These are phyloP conservation scores for Dicrostonyx torquatus DNA, from an alignment of 2,797 vertebrate genomes.

Conservation along the genomic window DNA sequence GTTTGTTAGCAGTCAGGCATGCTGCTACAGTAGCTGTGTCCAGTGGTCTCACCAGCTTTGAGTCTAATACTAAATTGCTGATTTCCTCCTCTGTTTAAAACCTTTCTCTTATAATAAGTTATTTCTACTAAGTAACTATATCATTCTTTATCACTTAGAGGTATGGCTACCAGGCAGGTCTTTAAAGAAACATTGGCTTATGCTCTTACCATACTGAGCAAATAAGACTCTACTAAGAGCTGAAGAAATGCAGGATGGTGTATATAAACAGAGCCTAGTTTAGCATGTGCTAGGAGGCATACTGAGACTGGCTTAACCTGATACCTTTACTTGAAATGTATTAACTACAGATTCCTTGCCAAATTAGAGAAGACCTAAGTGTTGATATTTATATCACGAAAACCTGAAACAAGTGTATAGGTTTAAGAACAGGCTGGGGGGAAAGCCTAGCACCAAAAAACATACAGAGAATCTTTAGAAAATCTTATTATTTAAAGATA, in stretches of 20 bases:
- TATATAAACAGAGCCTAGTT: not conserved
- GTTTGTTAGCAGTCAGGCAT: not conserved
- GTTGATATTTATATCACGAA: constrained; percentile 16
- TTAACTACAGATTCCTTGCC: constrained; percentile 4
- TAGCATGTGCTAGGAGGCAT: not conserved
- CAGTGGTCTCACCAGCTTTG: not conserved
- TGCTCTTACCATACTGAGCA: not conserved
- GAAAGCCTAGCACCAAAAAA: not conserved
- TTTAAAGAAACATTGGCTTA: not conserved
- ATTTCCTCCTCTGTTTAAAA: constrained; percentile 29
- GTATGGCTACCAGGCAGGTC: not conserved
- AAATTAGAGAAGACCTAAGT: constrained; percentile 44
- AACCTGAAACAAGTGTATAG: constrained; percentile 5
- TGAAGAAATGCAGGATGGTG: not conserved
- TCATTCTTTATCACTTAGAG: not conserved
- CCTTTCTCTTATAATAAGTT: not conserved
- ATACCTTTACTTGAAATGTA: constrained; percentile 25
- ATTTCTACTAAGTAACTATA: not conserved
- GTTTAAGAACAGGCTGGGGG: not conserved
- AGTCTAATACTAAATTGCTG: not conserved
- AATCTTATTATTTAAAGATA: constrained; percentile 23
- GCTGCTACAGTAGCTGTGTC: not conserved
- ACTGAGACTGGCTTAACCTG: not conserved
- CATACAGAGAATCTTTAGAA: not conserved
- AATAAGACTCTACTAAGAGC: not conserved